phyloP scores from a whole-genome alignment of 2,113 vertebrate genomes.

The Oncorhynchus nerka region DNA sequence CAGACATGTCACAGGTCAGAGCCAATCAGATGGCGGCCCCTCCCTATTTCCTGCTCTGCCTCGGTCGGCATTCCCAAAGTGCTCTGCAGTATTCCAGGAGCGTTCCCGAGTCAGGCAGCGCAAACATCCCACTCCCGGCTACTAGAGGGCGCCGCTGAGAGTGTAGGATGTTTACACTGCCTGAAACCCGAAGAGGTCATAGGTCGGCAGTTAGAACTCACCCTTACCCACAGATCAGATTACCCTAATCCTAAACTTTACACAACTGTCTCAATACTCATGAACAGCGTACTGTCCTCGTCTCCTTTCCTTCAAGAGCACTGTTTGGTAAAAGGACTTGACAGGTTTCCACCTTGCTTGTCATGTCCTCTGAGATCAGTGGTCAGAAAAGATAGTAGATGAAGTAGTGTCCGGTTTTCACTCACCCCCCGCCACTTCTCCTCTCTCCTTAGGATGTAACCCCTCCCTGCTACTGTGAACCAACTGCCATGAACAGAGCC shows the following conservation, averaged over 20 bases:
- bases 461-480: conserved; percentile 50
- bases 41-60: conserved; percentile 30
- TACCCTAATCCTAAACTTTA: too few species aligned
- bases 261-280: too few species aligned
- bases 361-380: not conserved
- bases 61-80: conserved; percentile 34
- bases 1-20: not conserved
- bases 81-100: conserved; percentile 43
- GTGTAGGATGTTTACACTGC: conserved; percentile 99
- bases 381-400: conserved; percentile 54
- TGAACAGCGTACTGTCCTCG: too few species aligned
- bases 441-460: conserved; percentile 31
- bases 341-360: too few species aligned
- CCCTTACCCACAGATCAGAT: too few species aligned
- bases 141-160: conserved; percentile 90
- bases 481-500: conserved; percentile 29
- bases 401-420: not conserved
- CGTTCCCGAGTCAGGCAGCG: conserved; percentile 85
- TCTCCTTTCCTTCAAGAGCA: too few species aligned
- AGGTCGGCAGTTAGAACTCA: not conserved
- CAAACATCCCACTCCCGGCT: conserved; percentile 98
- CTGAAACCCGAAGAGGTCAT: conserved; percentile 75
- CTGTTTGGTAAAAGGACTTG: too few species aligned
- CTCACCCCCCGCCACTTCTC: not conserved
- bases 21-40: not conserved